Evolutionary conservation across 1,140 invertebrate species (phyloP).

Genomic region (Tribolium madens): DNA sequence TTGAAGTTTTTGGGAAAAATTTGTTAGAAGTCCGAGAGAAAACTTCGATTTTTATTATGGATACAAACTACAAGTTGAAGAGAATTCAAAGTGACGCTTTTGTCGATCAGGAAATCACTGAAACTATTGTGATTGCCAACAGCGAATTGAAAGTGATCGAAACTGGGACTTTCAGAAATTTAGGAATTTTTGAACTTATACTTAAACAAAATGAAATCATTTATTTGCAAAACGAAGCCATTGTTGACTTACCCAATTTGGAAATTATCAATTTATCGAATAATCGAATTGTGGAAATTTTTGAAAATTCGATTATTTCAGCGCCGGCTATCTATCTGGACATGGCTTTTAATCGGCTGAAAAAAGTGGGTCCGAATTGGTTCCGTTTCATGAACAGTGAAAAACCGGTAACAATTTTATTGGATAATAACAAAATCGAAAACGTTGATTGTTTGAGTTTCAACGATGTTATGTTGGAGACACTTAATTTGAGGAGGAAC

Average conservation of each 20-base stretch:
- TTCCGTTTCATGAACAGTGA: background rate
- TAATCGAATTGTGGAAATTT: background rate
- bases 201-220: background rate
- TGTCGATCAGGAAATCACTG: background rate
- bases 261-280: background rate
- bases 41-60: background rate
- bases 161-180: background rate
- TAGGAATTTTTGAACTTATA: slow-evolving; percentile 1
- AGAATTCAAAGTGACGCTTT: background rate
- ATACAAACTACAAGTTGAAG: background rate
- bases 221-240: background rate
- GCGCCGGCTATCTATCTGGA: background rate
- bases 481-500: background rate
- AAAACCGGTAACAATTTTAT: background rate
- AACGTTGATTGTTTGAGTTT: background rate
- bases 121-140: background rate
- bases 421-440: background rate
- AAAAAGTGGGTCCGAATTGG: background rate
- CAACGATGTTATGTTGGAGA: background rate
- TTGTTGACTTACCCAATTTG: background rate
- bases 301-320: background rate
- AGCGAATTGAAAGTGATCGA: background rate
- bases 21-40: background rate
- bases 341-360: background rate
- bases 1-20: background rate